Evolutionary conservation across 2,888 invertebrate genomes (phyloP).

Genomic region (Peribatodes rhomboidaria): DNA sequence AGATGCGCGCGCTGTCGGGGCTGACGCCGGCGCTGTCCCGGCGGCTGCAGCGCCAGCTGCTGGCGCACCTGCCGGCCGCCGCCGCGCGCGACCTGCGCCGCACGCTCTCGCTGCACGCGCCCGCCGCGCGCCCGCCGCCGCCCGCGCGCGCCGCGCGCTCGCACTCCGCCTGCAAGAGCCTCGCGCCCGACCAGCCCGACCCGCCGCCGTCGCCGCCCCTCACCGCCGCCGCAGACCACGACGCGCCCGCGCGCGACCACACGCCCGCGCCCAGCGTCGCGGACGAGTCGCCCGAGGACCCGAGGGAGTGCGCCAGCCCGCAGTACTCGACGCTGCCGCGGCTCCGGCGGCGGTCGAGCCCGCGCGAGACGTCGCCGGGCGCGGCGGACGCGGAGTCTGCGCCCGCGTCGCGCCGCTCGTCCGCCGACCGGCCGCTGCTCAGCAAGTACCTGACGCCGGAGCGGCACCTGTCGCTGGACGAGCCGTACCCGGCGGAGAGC

Average conservation of each 20-base stretch:
- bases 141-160: constrained; percentile 56
- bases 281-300: constrained; percentile 19
- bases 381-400: constrained; percentile 44
- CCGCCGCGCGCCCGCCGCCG: constrained; percentile 57
- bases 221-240: constrained; percentile 51
- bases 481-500: constrained; percentile 66
- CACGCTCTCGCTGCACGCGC: constrained; percentile 85
- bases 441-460: constrained; percentile 86
- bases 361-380: constrained; percentile 39
- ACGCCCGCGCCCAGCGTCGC: constrained; percentile 25
- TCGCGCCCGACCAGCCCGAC: constrained; percentile 40
- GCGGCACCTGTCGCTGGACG: constrained; percentile 69
- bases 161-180: constrained; percentile 62
- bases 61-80: constrained; percentile 90
- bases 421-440: constrained; percentile 84
- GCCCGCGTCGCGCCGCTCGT: constrained; percentile 58
- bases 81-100: constrained; percentile 89
- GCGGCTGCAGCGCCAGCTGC: constrained; percentile 90
- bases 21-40: constrained; percentile 90
- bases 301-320: constrained; percentile 43
- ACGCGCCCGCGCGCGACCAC: constrained; percentile 6
- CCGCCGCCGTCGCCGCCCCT: constrained; percentile 4
- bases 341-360: constrained; percentile 60
- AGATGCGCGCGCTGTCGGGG: constrained; percentile 89
- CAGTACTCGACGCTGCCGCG: constrained; percentile 73